A percentile compares a stretch with the other conserved stretches of the same genome.
Evolutionary conservation across 2,888 invertebrate genomes (phyloP).

Genomic region (Caenorhabditis becei): DNA sequence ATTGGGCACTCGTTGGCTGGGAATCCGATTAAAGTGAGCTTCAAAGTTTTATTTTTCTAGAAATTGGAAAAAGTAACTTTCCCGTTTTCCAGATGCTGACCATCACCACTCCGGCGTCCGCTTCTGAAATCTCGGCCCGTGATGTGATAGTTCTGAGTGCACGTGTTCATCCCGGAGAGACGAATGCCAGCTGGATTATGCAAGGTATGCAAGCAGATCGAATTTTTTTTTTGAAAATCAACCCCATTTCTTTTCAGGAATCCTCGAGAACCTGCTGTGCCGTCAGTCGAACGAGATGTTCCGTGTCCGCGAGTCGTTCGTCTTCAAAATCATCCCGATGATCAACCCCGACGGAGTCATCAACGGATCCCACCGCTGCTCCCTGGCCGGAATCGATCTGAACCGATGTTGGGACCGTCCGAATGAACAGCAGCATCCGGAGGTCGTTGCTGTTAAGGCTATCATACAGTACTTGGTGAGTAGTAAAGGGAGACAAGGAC

Average conservation of each 20-base stretch:
- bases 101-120: slow-evolving; percentile 84
- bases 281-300: slow-evolving; percentile 81
- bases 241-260: slow-evolving; percentile 39
- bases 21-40: slow-evolving; percentile 65
- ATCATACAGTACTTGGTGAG: slow-evolving; percentile 82
- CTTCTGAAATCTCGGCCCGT: slow-evolving; percentile 78
- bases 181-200: slow-evolving; percentile 92
- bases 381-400: slow-evolving; percentile 91
- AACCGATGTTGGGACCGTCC: slow-evolving; percentile 91
- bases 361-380: slow-evolving; percentile 83
- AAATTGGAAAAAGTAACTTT: background rate
- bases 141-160: slow-evolving; percentile 86
- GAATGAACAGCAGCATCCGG: slow-evolving; percentile 92
- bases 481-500: too few species aligned
- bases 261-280: slow-evolving; percentile 66
- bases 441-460: slow-evolving; percentile 91
- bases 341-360: slow-evolving; percentile 92
- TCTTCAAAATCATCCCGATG: slow-evolving; percentile 93
- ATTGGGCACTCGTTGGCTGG: slow-evolving; percentile 69
- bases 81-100: slow-evolving; percentile 87
- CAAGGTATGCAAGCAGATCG: slow-evolving; percentile 84
- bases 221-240: background rate
- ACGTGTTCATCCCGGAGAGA: slow-evolving; percentile 92
- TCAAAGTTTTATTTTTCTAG: background rate
- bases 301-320: slow-evolving; percentile 86